Base-by-base conservation (phyloP, 2,797 vertebrate genomes). In the Novumbra hubbsi region DNA sequence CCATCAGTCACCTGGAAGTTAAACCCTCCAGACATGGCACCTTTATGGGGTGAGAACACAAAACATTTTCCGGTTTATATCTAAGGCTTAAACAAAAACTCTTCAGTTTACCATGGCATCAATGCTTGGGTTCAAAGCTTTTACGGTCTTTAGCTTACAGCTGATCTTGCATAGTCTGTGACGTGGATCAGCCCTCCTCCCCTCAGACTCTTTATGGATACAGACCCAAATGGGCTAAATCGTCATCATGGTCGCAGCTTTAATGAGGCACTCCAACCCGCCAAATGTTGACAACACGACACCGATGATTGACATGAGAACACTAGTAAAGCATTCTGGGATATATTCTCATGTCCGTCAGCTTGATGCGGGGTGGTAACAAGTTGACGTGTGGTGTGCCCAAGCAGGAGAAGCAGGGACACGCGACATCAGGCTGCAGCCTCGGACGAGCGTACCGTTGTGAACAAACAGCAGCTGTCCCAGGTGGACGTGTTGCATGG, bases 1-100 rank as follows among this genome's bases (percentile, higher is more conserved):
- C 96, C 95, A 32, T 98, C 96, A 17, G 95, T 97, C 64, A 96
- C 95, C 84, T 98, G 96, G 84, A 98, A 98, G 88, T 73, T 96
- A 87, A 98, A 99, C 27, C 95, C 95, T 87, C 96, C 96, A 70
- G 95, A 95, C 92, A 93, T 93, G 70, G 95, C 85, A 70, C 97
- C 97, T 93, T 72, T n/a, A 19, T 17, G 27, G 49, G 30, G 14
- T 4, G 21, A 69, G 11, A 50, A 30, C 24, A 34, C 30, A 49
- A 50, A 24, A 68, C 72, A 19, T 27, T 38, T 38, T 38, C 55
- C 50, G 52, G 68, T 78, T 2, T 7, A 38, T 38, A 38, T 38
- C 34, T 17, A 17, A 21, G 19, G 21, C 2, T 14, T 50, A 14
- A 50, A 30, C 24, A 34, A 16, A 49, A 69, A 24, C 24, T 45